Evolutionary conservation across 2,113 vertebrate species (phyloP), one percentile per base, ranked within the genome.

Genomic region (Oostethus manadensis): DNA sequence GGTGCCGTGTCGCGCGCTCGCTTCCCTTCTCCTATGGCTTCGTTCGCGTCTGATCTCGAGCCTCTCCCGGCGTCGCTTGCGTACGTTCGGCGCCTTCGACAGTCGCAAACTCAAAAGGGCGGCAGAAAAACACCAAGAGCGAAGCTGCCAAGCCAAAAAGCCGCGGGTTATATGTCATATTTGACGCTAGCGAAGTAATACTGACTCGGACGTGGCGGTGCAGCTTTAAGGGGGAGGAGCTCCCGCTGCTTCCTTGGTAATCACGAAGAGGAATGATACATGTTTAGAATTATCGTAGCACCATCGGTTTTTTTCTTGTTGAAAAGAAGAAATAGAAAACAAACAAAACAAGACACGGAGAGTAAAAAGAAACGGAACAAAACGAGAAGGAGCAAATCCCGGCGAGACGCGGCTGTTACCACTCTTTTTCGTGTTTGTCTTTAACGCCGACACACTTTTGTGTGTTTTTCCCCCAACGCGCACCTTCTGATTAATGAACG

Each of bases 261-360:
- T 86, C 74, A 77, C 62, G 86, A 79, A 85, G 71, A 89, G 91
- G 91, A 92, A 92, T 92, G 91, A 90, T 91, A 90, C 88, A 89
- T 87, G 87, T 55, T 55, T 55, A 55, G 18, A 55, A 38, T n/a
- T 55, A 55, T 38, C 73, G 83, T 91, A 92, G 91, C 91, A 92
- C 91, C 91, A 87, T 91, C 77, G 88, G 76, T 86, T 86, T 86
- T 86, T 82, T 88, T 85, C 86, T 55, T 55, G 84, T 88, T 83
- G 75, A 88, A 87, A 88, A 82, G 60, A 82, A 86, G 68, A 81
- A 80, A 79, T 72, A 73, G 49, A 80, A 83, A 74, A 76, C 73
- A 50, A 50, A 23, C 6, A 75, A 50, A 50, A 23, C 6, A 49
- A 8, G 17, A 15, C n/a, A 66, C 22, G 0, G 46, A 74, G 77